Evolutionary conservation across 2,113 vertebrate genomes (phyloP).

Genomic region (Melanostigma gelatinosum): DNA sequence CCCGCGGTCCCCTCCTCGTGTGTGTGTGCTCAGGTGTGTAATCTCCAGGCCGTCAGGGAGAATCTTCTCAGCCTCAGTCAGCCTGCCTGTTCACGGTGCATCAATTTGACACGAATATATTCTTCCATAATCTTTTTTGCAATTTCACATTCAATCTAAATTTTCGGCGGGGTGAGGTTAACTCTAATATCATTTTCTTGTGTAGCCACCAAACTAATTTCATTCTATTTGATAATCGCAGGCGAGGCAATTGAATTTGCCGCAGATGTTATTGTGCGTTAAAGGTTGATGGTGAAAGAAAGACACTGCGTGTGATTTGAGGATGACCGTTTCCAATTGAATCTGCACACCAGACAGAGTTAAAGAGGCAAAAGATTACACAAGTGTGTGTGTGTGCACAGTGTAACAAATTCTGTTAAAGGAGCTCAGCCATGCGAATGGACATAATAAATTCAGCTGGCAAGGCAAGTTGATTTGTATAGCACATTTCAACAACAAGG

Average conservation of each 20-base stretch:
- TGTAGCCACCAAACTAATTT: conserved; percentile 4
- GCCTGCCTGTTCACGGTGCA: conserved; percentile 13
- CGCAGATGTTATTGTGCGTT: conserved; percentile 1
- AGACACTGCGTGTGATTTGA: conserved; percentile 22
- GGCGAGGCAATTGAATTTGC: conserved; percentile 34
- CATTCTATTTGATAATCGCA: conserved; percentile 19
- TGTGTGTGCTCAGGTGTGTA: conserved; percentile 3
- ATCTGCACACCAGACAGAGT: conserved; percentile 4
- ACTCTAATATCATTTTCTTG: not conserved
- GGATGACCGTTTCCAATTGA: conserved; percentile 31
- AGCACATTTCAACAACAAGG: no score
- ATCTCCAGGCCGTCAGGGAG: not conserved
- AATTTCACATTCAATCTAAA: conserved; percentile 23
- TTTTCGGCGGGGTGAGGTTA: not conserved
- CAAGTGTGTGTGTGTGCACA: not conserved
- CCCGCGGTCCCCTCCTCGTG: not conserved
- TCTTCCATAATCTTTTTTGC: not conserved
- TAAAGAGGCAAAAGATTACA: conserved; percentile 30
- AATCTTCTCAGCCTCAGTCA: conserved; percentile 14
- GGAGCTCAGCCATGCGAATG: conserved; percentile 57
- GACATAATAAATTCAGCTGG: conserved; percentile 67
- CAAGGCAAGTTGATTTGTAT: no score
- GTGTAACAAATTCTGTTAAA: conserved; percentile 45
- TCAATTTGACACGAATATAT: not conserved
- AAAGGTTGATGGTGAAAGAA: conserved; percentile 44